Evolutionary conservation across 2,888 invertebrate genomes (phyloP).

Genomic region (Neria commutata): DNA sequence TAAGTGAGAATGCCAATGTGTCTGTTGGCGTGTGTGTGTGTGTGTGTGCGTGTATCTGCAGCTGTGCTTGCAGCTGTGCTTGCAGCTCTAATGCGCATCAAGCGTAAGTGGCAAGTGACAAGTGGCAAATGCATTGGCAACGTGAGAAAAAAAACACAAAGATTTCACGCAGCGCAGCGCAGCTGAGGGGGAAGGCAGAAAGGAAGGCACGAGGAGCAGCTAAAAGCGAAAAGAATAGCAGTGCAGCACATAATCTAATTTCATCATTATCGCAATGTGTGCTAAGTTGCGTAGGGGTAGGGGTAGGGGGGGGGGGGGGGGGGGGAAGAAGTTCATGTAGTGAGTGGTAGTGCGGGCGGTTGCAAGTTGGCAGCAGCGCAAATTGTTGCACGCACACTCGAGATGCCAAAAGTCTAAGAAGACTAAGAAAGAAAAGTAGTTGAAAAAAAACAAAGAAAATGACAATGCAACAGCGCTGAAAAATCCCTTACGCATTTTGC

Average conservation of each 20-base stretch:
- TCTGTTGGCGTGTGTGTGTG: too few relatives aligned
- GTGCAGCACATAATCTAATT: slow-evolving; percentile 57
- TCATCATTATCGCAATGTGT: slow-evolving; percentile 58
- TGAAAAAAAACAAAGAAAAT: background rate
- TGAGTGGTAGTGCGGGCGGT: too few relatives aligned
- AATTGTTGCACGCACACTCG: background rate
- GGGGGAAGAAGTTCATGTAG: too few relatives aligned
- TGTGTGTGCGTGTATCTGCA: background rate
- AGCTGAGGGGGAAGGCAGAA: slow-evolving; percentile 11
- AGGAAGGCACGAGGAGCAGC: slow-evolving; percentile 48
- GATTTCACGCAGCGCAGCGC: too few relatives aligned
- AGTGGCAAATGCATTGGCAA: background rate
- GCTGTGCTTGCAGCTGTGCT: background rate
- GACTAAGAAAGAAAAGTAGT: background rate
- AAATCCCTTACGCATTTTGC: background rate
- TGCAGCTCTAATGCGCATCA: background rate
- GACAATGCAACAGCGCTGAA: too few relatives aligned
- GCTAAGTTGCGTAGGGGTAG: slow-evolving; percentile 49
- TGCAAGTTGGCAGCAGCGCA: background rate
- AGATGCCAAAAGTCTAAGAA: background rate
- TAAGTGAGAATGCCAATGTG: too few relatives aligned
- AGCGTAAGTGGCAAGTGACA: background rate
- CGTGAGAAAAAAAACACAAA: background rate
- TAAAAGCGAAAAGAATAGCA: too few relatives aligned
- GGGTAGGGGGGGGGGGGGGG: too few relatives aligned